Percentiles rank a stretch among this genome's conserved stretches.
These are phyloP conservation scores for Machaerirhynchus nigripectus DNA, from an alignment of 2,113 vertebrate species.

Conservation along the genomic window DNA sequence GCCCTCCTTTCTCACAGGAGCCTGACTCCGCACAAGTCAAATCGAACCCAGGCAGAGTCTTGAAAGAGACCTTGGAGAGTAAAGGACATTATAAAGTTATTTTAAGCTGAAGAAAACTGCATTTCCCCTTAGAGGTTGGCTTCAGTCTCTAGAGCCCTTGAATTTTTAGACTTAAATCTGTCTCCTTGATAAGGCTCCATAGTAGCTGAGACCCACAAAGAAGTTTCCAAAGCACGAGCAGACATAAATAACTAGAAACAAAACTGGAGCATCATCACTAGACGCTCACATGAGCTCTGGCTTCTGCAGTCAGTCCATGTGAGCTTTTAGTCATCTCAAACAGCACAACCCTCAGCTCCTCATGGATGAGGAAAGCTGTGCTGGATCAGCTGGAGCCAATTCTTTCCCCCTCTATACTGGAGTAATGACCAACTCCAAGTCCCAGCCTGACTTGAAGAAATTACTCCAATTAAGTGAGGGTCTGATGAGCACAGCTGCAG, in stretches of 20 bases:
- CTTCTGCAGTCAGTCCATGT: not conserved
- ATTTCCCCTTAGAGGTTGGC: not conserved
- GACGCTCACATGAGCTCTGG: not conserved
- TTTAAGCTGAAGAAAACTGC: constrained; percentile 36
- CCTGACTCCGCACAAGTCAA: not conserved
- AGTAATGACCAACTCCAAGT: not conserved
- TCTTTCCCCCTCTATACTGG: not conserved
- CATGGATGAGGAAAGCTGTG: not conserved
- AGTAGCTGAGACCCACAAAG: constrained; percentile 1
- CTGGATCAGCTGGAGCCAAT: not conserved
- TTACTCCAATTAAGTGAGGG: not conserved
- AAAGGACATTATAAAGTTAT: constrained; percentile 42
- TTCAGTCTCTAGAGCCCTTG: constrained; percentile 1
- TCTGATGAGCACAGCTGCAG: not conserved
- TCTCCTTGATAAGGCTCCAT: not conserved
- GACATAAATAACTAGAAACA: constrained; percentile 33
- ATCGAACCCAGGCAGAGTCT: not conserved
- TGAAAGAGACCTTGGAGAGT: constrained; percentile 31
- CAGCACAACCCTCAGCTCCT: not conserved
- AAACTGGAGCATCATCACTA: constrained; percentile 1
- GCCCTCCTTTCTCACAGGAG: not conserved
- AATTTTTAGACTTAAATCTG: not conserved
- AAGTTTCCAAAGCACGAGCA: not conserved
- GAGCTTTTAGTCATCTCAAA: constrained; percentile 13
- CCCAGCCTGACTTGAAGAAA: not conserved